Percentiles rank a stretch among this genome's conserved stretches.
Evolutionary conservation across 2,113 vertebrate genomes (phyloP).

Genomic region (Pedionomus torquatus): DNA sequence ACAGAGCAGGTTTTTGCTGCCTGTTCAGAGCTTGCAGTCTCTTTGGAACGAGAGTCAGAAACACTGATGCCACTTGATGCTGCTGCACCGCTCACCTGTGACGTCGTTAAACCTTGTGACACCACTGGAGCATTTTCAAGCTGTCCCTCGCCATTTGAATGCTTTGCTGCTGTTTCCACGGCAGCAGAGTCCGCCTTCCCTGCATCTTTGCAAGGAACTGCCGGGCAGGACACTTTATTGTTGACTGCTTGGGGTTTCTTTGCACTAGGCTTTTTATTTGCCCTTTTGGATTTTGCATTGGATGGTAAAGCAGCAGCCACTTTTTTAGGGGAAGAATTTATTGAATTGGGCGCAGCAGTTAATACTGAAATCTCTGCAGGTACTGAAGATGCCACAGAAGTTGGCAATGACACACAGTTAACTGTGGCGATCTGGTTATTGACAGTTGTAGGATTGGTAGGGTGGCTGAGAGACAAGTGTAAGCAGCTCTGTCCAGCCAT

Average conservation of each 20-base stretch:
- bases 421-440: conserved; percentile 65
- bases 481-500: conserved; percentile 87
- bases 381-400: conserved; percentile 40
- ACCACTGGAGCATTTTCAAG: background rate
- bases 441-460: conserved; percentile 72
- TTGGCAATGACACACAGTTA: conserved; percentile 61
- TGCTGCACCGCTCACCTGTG: background rate
- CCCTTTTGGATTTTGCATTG: conserved; percentile 76
- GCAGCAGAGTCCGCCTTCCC: conserved; percentile 51
- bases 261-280: conserved; percentile 79
- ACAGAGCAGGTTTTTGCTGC: background rate
- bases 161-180: background rate
- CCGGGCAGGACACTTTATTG: conserved; percentile 49
- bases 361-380: conserved; percentile 60
- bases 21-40: background rate
- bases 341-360: conserved; percentile 32
- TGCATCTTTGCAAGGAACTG: conserved; percentile 60
- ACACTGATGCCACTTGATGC: rapidly evolving
- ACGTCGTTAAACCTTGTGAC: background rate
- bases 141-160: background rate
- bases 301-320: conserved; percentile 9
- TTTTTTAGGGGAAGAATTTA: conserved; percentile 57
- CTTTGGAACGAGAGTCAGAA: conserved; percentile 57
- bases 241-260: conserved; percentile 74
- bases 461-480: conserved; percentile 75